phyloP scores from a whole-genome alignment of 1,140 invertebrate species.

The Papilio dardanus region DNA sequence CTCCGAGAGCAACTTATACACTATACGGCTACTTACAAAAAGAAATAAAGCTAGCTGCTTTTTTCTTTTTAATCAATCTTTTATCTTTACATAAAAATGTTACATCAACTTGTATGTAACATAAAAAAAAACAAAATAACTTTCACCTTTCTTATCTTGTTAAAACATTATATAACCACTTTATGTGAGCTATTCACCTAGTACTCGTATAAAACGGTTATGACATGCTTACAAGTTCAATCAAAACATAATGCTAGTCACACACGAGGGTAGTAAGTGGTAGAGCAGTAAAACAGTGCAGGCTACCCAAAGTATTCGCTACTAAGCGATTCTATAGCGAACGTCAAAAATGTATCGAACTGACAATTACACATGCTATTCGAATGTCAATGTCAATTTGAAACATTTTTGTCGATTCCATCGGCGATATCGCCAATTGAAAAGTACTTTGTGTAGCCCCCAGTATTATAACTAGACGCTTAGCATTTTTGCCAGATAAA shows the following conservation, averaged over 20 bases:
- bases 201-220: not conserved
- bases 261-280: not conserved
- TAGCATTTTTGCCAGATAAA: no score
- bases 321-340: no score
- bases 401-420: no score
- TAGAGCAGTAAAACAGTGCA: not conserved
- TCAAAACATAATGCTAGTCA: not conserved
- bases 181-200: not conserved
- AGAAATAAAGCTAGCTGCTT: not conserved
- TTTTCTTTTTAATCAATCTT: not conserved
- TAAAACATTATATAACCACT: not conserved
- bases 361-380: no score
- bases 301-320: not conserved
- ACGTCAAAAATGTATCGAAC: no score
- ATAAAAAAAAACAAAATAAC: no score
- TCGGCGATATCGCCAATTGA: no score
- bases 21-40: no score
- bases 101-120: not conserved
- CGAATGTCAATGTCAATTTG: no score
- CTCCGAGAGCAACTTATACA: no score
- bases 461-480: no score
- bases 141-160: conserved; percentile 4
- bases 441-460: no score
- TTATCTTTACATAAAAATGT: not conserved
- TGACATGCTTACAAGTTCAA: conserved; percentile 6